Base-by-base conservation (phyloP, 2,113 vertebrate genomes). In the Lipotes vexillifer region DNA sequence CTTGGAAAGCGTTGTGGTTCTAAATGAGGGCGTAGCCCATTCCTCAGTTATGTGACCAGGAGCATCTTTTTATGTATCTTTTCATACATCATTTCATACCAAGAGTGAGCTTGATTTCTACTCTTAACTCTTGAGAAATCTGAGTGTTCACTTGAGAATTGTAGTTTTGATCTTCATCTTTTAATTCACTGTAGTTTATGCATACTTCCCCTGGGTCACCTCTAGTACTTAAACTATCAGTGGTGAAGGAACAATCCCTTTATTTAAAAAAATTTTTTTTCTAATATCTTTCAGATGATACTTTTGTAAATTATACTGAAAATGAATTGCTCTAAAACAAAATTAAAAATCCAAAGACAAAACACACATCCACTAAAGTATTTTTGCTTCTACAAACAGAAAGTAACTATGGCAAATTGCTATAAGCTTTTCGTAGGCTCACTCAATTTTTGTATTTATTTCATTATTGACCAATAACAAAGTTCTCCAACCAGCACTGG, bases 331-430 rank as follows among this genome's bases (percentile, higher is more conserved):
- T 88, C 38, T 63, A 33, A 65, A 93, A 72, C 6, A 93, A 89
- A 88, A 59, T 86, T 31, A n/a, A 96, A 88, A 83, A 78, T 36
- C 20, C 23, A 95, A 94, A 93, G 52, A 57, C 4, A 91, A 97
- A 77, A 10, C 20, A n/a, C 1, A 36, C 12, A 52, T 66, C 3
- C 9, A 55, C 18, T 8, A 78, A 92, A 41, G 46, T 59, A 77
- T 6, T 38, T 33, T 81, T 75, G 15, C 69, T 65, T 72, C 18
- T 8, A 63, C 9, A 68, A 91, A 41, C 18, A 82, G 12, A 31
- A 69, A 69, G 38, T 92, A 69, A 65, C 29, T 44, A 23, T 65
- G 29, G 44, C 61, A 87, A 91, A 38, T 38, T 46, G 49, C 1
- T 59, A 5, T 92, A 46, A 38, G 10, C 2, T 14, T 59, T 86